Percentiles rank a stretch among this genome's conserved stretches.
Evolutionary conservation across 2,797 vertebrate species (phyloP).

Genomic region (Mionectes olivaceus): DNA sequence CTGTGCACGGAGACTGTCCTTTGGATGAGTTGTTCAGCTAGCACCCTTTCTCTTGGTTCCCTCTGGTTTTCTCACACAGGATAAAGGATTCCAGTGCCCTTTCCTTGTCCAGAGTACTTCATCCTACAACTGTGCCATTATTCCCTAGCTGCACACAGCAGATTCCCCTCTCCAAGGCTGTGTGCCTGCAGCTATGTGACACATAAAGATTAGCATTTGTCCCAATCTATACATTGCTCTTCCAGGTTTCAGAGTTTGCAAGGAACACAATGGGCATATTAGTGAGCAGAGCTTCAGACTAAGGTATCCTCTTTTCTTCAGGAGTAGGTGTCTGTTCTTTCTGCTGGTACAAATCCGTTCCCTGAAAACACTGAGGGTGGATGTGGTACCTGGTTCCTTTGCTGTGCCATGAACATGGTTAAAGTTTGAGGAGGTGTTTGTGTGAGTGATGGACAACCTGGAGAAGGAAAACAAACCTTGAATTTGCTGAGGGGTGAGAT

Average conservation of each 20-base stretch:
- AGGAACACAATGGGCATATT: accelerated
- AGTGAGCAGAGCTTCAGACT: background rate
- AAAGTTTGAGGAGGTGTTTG: background rate
- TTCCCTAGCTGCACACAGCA: background rate
- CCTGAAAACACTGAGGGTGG: background rate
- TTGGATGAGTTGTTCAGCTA: background rate
- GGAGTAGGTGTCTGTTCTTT: background rate
- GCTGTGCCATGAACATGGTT: background rate
- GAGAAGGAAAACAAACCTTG: background rate
- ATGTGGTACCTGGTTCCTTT: background rate
- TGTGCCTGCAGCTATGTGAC: accelerated
- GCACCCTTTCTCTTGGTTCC: background rate
- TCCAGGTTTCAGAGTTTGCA: background rate
- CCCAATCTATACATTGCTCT: background rate
- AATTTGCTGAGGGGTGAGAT: background rate
- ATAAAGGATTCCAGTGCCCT: background rate
- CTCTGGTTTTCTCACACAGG: background rate
- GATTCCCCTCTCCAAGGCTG: background rate
- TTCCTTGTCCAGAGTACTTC: background rate
- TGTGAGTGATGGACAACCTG: background rate
- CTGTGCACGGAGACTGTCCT: background rate
- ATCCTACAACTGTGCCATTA: background rate
- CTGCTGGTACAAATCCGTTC: background rate
- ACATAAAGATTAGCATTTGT: background rate
- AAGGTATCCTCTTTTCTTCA: background rate